These are phyloP conservation scores for Cladorhizidae sp. DNA, from an alignment of 37 sponge, comb jelly and placozoan species.

Conservation along the genomic window DNA sequence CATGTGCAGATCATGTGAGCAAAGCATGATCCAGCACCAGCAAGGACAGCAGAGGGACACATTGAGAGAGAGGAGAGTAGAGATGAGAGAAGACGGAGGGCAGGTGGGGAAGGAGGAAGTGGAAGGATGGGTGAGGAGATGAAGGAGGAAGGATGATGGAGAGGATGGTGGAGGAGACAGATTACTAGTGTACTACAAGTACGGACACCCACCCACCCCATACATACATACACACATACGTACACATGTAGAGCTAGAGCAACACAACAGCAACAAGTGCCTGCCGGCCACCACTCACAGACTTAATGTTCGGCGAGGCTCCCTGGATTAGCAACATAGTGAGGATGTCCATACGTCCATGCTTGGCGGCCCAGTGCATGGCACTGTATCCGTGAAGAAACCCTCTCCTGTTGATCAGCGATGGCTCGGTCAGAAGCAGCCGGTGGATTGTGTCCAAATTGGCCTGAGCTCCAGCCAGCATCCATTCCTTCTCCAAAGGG, in stretches of 20 bases:
- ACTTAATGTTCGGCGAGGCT: slow-evolving; percentile 58
- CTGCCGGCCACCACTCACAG: slow-evolving; percentile 44
- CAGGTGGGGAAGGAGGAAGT: background rate
- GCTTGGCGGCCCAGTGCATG: slow-evolving; percentile 84
- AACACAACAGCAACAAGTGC: background rate
- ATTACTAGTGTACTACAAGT: background rate
- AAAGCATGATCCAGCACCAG: too few species aligned
- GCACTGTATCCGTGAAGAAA: slow-evolving; percentile 74
- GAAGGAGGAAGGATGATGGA: background rate
- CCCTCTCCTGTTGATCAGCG: slow-evolving; percentile 61
- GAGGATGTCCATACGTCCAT: slow-evolving; percentile 68
- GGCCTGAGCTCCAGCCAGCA: slow-evolving; percentile 32
- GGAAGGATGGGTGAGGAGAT: background rate
- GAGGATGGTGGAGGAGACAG: background rate
- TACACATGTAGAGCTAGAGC: background rate
- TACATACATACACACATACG: background rate
- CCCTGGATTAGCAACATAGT: slow-evolving; percentile 63
- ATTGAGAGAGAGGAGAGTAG: slow-evolving; percentile 2
- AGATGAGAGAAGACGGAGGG: slow-evolving; percentile 3
- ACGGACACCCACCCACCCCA: too few species aligned
- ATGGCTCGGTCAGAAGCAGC: slow-evolving; percentile 43
- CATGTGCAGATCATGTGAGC: too few species aligned
- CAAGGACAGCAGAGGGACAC: background rate
- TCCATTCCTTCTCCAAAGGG: slow-evolving; percentile 83
- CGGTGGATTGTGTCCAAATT: slow-evolving; percentile 40